Evolutionary conservation across 1,140 invertebrate genomes (phyloP), one percentile per base, ranked within the genome.

Genomic region (Drosophila saltans): DNA sequence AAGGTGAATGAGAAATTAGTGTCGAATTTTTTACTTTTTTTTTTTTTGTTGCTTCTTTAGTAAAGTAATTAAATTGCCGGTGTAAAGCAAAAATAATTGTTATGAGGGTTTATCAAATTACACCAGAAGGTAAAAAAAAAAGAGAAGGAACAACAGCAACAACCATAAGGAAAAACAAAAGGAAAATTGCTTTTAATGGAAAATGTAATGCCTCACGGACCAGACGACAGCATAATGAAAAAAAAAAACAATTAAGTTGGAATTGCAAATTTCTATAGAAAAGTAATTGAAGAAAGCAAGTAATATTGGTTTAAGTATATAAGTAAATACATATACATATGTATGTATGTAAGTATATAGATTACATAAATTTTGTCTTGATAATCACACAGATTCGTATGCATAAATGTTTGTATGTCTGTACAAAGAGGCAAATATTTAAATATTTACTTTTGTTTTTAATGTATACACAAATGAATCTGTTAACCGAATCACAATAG

Each of bases 31-130:
- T 30, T 30, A 0, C 4, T 30, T 36, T 36, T 36, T 36, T 36
- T 36, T 36, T 36, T 36, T 36, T 36, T 36, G 3, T 52, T 24
- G 5, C 7, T 52, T 65, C 28, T 24, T 36, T 26, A n/a, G 28
- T 30, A 41, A 62, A 64, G 66, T 74, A 75, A 75, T 69, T 41
- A 67, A 75, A 75, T 63, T 56, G 16, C n/a, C 11, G 21, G 21
- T 16, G 67, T 55, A 10, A 21, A 41, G n/a, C 9, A 45, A 43
- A 26, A 41, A 26, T 55, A 33, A 6, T 39, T 59, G 9, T 16
- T 28, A 24, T 40, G 58, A 43, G 16, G 62, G 45, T 10, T 66
- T 75, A 69, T 75, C 61, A 39, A 74, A 67, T 75, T 67, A 67
- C 43, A 24, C n/a, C 48, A 63, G 58, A 59, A 16, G 9, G 58